These are phyloP conservation scores for Rousettus leschenaultii DNA, from an alignment of 2,113 vertebrate genomes.

Conservation along the genomic window DNA sequence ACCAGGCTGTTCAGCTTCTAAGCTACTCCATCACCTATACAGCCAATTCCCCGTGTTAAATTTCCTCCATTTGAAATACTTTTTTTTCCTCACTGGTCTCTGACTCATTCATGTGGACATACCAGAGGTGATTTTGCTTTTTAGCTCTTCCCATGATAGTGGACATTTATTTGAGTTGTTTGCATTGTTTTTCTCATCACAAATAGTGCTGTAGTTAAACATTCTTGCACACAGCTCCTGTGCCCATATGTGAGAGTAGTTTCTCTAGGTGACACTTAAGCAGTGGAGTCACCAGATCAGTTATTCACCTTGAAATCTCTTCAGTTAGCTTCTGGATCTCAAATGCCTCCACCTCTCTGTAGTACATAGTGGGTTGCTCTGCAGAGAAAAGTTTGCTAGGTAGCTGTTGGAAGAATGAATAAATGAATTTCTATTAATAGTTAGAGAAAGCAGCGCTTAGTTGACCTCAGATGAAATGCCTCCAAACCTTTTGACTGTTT, in stretches of 20 bases:
- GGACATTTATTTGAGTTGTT: neutral
- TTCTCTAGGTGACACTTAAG: neutral
- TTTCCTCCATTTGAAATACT: neutral
- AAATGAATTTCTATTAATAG: neutral
- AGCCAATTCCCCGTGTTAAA: neutral
- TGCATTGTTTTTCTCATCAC: neutral
- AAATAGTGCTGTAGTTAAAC: neutral
- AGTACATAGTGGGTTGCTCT: neutral
- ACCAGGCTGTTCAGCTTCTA: neutral
- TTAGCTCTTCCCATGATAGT: neutral
- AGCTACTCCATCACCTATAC: neutral
- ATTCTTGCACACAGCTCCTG: neutral
- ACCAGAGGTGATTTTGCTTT: neutral
- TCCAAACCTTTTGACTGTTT: neutral
- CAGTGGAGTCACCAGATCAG: neutral
- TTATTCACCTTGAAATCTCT: neutral
- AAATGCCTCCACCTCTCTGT: neutral
- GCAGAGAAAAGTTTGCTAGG: neutral
- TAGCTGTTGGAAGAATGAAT: neutral
- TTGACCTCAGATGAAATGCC: neutral
- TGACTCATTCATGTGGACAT: neutral
- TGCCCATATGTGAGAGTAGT: neutral
- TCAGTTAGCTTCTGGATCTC: neutral
- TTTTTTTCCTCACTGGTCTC: neutral
- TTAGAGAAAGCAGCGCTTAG: neutral